phyloP scores from a whole-genome alignment of 2,888 invertebrate species.

The Pachymerium ferrugineum region DNA sequence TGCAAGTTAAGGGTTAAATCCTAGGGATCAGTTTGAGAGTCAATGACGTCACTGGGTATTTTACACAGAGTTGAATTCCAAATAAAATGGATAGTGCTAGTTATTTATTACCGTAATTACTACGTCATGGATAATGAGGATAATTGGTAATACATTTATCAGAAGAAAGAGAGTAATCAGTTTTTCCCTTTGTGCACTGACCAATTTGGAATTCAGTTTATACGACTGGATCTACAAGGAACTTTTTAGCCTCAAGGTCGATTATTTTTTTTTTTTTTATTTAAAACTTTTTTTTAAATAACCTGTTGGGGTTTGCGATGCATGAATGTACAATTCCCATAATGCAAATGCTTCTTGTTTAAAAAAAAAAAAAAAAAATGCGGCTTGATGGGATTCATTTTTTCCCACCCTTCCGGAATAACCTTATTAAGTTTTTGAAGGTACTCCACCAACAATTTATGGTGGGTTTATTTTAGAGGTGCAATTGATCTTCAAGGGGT shows the following conservation, averaged over 20 bases:
- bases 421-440: too few relatives aligned
- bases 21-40: background rate
- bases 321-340: background rate
- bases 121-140: slow-evolving; percentile 19
- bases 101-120: slow-evolving; percentile 7
- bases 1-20: background rate
- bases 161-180: slow-evolving; percentile 11
- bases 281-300: too few relatives aligned
- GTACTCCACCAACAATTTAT: too few relatives aligned
- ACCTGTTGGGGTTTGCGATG: background rate
- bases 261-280: too few relatives aligned
- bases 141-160: slow-evolving; percentile 27
- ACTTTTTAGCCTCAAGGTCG: slow-evolving; percentile 9
- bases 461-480: too few relatives aligned
- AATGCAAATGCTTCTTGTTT: background rate
- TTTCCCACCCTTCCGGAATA: too few relatives aligned
- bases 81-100: background rate
- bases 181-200: slow-evolving; percentile 16
- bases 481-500: too few relatives aligned
- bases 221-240: slow-evolving; percentile 27
- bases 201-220: slow-evolving; percentile 19
- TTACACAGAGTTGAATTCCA: background rate
- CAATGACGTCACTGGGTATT: background rate
- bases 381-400: too few relatives aligned
- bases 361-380: background rate